Conservation (phyloP, 2,113 vertebrate species). For the Onychostoma macrolepis region DNA sequence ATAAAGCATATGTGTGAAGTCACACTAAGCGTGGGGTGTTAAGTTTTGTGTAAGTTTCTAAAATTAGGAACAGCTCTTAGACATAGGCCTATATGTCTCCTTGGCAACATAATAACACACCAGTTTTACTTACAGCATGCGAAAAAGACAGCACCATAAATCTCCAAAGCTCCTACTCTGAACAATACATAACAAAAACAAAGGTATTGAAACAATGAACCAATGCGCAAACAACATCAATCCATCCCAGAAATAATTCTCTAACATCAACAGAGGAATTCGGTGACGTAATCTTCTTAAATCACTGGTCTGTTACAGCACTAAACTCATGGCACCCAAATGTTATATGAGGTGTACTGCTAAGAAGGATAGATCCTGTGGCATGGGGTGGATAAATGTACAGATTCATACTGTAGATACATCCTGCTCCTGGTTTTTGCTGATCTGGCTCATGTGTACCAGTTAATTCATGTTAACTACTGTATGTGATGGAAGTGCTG, state of each 20-base stretch:
- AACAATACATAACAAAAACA: neutral
- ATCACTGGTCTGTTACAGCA: neutral
- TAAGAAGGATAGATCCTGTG: neutral
- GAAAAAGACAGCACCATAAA: neutral
- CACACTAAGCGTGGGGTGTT: neutral
- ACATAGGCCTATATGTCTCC: neutral
- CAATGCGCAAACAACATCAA: neutral
- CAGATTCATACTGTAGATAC: neutral
- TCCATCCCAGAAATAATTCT: neutral
- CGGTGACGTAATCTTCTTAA: neutral
- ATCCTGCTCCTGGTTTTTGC: neutral
- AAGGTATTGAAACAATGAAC: neutral
- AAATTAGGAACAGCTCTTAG: conserved; percentile 24
- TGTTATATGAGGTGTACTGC: neutral
- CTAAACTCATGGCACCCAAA: conserved; percentile 1
- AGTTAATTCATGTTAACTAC: neutral
- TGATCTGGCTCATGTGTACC: neutral
- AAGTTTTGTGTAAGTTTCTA: neutral
- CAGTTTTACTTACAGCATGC: neutral
- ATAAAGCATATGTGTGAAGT: neutral
- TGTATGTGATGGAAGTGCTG: neutral
- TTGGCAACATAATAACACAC: conserved; percentile 1
- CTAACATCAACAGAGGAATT: neutral
- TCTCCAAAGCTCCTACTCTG: neutral
- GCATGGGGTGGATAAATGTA: neutral